A percentile compares a stretch with the other conserved stretches of the same genome.
These are phyloP conservation scores for Oscheius sp. DNA, from an alignment of 2,888 invertebrate species.

Conservation along the genomic window DNA sequence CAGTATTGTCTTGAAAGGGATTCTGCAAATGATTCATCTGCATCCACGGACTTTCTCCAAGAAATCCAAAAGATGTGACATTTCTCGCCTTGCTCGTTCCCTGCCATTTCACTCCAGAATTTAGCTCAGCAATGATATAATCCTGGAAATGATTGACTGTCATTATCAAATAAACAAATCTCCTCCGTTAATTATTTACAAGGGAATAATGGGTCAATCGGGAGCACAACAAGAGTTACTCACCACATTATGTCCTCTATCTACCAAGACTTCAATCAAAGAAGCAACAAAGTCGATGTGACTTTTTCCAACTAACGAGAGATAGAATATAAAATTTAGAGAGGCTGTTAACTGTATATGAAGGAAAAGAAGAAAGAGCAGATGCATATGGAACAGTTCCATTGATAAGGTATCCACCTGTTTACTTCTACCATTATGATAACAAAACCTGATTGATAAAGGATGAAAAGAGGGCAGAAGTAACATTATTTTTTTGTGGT, in stretches of 20 bases:
- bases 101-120: slow-evolving; percentile 34
- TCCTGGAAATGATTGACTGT: slow-evolving; percentile 34
- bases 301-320: slow-evolving; percentile 44
- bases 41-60: slow-evolving; percentile 33
- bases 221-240: slow-evolving; percentile 28
- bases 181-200: neutral
- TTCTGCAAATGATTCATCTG: slow-evolving; percentile 32
- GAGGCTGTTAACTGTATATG: too few species aligned
- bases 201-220: neutral
- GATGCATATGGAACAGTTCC: too few species aligned
- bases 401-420: too few species aligned
- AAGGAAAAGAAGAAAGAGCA: neutral
- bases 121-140: slow-evolving; percentile 34
- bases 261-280: slow-evolving; percentile 43
- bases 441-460: too few species aligned
- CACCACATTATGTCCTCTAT: slow-evolving; percentile 54
- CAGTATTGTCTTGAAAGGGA: slow-evolving; percentile 32
- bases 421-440: too few species aligned
- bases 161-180: neutral
- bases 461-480: too few species aligned
- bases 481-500: too few species aligned
- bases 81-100: slow-evolving; percentile 31
- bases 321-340: slow-evolving; percentile 44
- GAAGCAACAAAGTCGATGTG: slow-evolving; percentile 52
- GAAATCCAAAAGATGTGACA: slow-evolving; percentile 28